Base-by-base conservation (phyloP, 2,888 invertebrate genomes). In the Synergus japonicus region DNA sequence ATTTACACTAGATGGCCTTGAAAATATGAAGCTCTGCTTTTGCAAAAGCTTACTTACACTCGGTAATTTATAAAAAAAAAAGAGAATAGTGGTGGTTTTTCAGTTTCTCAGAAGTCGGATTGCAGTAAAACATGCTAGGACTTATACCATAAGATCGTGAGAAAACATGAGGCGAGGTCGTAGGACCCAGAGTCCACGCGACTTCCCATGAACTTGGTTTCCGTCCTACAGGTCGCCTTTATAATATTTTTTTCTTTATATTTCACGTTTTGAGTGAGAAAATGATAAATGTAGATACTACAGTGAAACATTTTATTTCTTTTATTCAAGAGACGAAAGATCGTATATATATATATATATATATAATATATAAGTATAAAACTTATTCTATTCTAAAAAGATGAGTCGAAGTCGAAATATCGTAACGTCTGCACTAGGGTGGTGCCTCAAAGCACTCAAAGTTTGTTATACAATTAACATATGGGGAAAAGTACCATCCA, bases 81-180 rank as follows among this genome's bases (percentile, higher is more conserved):
- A 37, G 37, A 37, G 37, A 37, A 37, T 18, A 18, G 54, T 58
- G 18, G 58, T 58, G 18, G 58, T 58, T 58, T 58, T 10, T 18
- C 58, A 58, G 18, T 18, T 18, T 58, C 58, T 58, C 18, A 58
- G 58, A 58, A 58, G 9, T 18, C 15, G 10, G 58, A 58, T 4
- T 58, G 58, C 4, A 46, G 46, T 58, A 58, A n/a, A 58, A 58
- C 58, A 58, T 58, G 58, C 58, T 58, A 18, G 58, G 58, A 18
- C 58, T 58, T 5, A 10, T 49, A 58, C 18, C 18, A 4, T 66
- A 78, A 79, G 86, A 85, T 85, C 88, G 88, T 87, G 87, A 88
- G 87, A 88, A 88, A 85, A 79, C 81, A 79, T 85, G 84, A 82
- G 79, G 83, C 79, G 84, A 83, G 85, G 86, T 85, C 87, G 87